Base-by-base conservation (phyloP, 2,113 vertebrate genomes). In the Clarias batrachus region DNA sequence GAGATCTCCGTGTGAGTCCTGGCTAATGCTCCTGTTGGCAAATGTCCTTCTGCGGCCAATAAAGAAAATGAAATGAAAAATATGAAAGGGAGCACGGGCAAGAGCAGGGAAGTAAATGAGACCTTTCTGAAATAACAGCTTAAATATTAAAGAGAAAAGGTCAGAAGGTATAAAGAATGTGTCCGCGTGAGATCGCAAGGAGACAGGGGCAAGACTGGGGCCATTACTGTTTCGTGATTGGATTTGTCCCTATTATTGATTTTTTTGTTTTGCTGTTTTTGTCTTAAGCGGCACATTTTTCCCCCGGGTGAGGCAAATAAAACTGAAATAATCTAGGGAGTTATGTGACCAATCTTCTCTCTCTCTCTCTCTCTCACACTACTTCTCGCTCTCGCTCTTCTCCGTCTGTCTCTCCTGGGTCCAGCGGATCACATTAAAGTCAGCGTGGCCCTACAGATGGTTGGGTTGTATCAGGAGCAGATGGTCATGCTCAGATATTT, bases 401-500 rank as follows among this genome's bases (percentile, higher is more conserved):
- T 87, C 83, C 71, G 48, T 84, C 82, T 33, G 65, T 63, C 62
- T 54, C 80, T 86, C 74, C 79, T 82, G 83, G 74, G 82, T 82
- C 65, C 78, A 57, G 25, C 56, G 59, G 83, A 73, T 86, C 82
- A 84, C 82, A 88, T 90, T 90, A 88, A 65, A 84, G 89, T 88
- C 89, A 86, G 84, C 74, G 77, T 83, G 19, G 62, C 54, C 60
- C 79, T 81, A 85, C 74, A 88, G 87, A 90, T 87, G 78, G 82
- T 65, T 63, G 77, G 59, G 54, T 59, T 89, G 59, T 87, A 85
- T 78, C 80, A 52, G 57, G 74, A 80, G 83, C 83, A 82, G 79
- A 83, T 85, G 87, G 82, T 82, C 87, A 81, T 11, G 65, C 87
- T 86, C 81, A 82, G 88, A 89, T 86, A 88, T 86, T 88, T 88